Evolutionary conservation across 1,140 invertebrate species (phyloP).

Genomic region (Zaprionus ghesquierei): DNA sequence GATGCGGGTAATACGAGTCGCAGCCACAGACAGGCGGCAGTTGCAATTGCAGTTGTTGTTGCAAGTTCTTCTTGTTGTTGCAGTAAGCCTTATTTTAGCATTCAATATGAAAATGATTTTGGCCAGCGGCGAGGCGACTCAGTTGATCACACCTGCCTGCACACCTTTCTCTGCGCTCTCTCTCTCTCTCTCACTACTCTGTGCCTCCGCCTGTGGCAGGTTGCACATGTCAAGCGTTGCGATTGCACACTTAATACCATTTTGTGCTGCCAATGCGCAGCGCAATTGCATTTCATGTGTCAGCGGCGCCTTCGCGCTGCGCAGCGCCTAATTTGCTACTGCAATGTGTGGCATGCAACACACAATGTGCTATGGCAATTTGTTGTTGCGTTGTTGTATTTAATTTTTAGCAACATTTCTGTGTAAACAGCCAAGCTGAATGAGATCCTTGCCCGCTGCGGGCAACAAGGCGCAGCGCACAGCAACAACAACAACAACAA

Average conservation of each 20-base stretch:
- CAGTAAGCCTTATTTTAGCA: slow-evolving; percentile 73
- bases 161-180: neutral
- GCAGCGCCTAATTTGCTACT: neutral
- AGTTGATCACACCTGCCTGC: slow-evolving; percentile 64
- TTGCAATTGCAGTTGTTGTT: slow-evolving; percentile 6
- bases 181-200: neutral
- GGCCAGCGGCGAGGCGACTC: slow-evolving; percentile 66
- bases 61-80: neutral
- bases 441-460: slow-evolving; percentile 12
- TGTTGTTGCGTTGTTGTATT: slow-evolving; percentile 15
- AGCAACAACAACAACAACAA: too few species aligned
- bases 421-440: slow-evolving; percentile 34
- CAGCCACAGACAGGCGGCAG: slow-evolving; percentile 3
- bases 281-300: slow-evolving; percentile 75
- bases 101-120: slow-evolving; percentile 78
- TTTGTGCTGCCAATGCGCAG: slow-evolving; percentile 39
- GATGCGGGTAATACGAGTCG: slow-evolving; percentile 72
- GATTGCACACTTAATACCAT: slow-evolving; percentile 67
- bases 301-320: slow-evolving; percentile 46
- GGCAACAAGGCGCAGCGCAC: neutral
- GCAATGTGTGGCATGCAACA: neutral
- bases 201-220: slow-evolving; percentile 8
- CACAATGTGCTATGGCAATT: neutral
- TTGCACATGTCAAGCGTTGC: slow-evolving; percentile 63
- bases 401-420: slow-evolving; percentile 36